Evolutionary conservation across 2,888 invertebrate genomes (phyloP), one percentile per base, ranked within the genome.

Genomic region (Alsophila aescularia): DNA sequence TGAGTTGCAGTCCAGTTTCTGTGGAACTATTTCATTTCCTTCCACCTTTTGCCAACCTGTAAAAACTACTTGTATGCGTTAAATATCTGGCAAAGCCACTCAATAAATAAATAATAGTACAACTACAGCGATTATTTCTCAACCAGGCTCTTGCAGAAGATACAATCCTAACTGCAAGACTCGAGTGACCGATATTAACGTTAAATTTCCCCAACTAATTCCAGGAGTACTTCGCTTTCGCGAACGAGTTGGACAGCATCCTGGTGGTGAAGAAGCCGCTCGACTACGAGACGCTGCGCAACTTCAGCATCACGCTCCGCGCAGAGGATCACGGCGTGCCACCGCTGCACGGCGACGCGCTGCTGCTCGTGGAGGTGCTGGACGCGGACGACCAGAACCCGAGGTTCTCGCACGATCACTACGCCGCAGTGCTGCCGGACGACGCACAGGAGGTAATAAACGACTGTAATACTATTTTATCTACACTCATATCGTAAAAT

Each of bases 381-480:
- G 98, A 98, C 80, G 97, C 97, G 0, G 98, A 98, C 73, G 98
- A 98, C 83, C 97, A 98, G 87, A 98, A 98, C 90, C 98, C 98
- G 0, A 93, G 93, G 70, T 98, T 97, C 78, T 76, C 93, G 7
- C 93, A 95, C 59, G 96, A 97, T 39, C 94, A 96, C 60, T 96
- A 96, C 76, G 93, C 93, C 35, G 94, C 96, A 0, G 85, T 93
- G 6, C 72, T 98, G 49, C 95, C 96, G 0, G 92, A 93, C 7
- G 92, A 93, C 44, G 93, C 93, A 0, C 84, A 85, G 60, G 87
- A 88, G 74, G 93, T 93, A n/a, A n/a, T n/a, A n/a, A n/a, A 60
- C 31, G 31, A 2, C 31, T 21, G 6, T 21, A 21, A n/a, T n/a
- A n/a, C n/a, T n/a, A 24, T 24, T 5, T 24, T 5, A 24, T 24